Conservation (phyloP, 2,888 invertebrate species). For the Spilosoma lubricipeda region DNA sequence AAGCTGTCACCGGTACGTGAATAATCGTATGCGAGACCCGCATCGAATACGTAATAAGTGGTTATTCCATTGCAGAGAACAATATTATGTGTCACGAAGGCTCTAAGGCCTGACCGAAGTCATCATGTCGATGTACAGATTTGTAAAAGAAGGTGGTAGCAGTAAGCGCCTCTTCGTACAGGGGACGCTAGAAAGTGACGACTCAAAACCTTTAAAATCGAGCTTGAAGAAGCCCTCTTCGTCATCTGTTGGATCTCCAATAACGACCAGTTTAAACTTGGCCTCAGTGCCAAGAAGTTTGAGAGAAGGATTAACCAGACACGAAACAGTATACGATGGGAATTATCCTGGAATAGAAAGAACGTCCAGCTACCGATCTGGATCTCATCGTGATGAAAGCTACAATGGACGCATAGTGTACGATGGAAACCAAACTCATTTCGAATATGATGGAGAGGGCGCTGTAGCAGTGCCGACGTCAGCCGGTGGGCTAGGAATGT, state of each 20-base stretch:
- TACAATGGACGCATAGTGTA: constrained; percentile 81
- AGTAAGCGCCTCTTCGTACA: constrained; percentile 91
- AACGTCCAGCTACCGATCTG: constrained; percentile 74
- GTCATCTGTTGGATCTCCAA: constrained; percentile 86
- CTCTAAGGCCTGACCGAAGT: constrained; percentile 70
- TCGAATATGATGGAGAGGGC: constrained; percentile 81
- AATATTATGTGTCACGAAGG: constrained; percentile 73
- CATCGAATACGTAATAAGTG: constrained; percentile 78
- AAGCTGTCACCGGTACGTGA: constrained; percentile 58
- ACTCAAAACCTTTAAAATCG: constrained; percentile 83
- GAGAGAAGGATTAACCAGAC: constrained; percentile 83
- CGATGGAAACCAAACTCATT: constrained; percentile 83
- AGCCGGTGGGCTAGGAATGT: constrained; percentile 78
- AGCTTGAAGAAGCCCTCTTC: constrained; percentile 82
- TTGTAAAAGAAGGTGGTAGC: constrained; percentile 89
- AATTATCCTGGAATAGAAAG: constrained; percentile 81
- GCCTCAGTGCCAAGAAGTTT: constrained; percentile 85
- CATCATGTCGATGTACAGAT: constrained; percentile 91
- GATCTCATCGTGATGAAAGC: constrained; percentile 77
- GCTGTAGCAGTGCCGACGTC: constrained; percentile 78
- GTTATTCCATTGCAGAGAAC: constrained; percentile 65
- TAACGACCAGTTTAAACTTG: constrained; percentile 87
- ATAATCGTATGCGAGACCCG: constrained; percentile 58
- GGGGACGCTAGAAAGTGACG: constrained; percentile 89
- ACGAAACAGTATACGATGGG: constrained; percentile 82